Conservation (phyloP, 2,888 invertebrate species). For the Sycophila texana region DNA sequence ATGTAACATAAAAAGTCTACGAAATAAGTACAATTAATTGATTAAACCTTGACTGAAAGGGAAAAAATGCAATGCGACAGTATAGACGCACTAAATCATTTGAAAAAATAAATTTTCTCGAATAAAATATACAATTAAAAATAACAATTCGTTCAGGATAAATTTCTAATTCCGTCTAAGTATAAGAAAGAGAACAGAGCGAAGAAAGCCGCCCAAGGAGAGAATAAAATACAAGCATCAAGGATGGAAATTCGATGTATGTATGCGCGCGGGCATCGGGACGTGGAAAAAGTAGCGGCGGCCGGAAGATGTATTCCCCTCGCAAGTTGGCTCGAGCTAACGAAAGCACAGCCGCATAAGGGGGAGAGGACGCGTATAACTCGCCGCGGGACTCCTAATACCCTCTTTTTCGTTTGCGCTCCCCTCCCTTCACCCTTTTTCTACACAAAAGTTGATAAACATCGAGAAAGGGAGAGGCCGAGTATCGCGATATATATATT, state of each 20-base stretch:
- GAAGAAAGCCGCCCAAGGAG: not conserved
- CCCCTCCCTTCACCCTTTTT: not conserved
- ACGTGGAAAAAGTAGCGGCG: slow-evolving; percentile 26
- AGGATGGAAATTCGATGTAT: slow-evolving; percentile 34
- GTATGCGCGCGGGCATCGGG: slow-evolving; percentile 17
- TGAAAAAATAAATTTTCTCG: no score
- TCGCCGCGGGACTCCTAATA: slow-evolving; percentile 41
- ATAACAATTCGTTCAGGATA: no score
- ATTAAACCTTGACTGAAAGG: no score
- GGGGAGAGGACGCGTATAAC: slow-evolving; percentile 40
- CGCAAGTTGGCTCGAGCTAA: slow-evolving; percentile 15
- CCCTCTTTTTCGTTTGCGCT: slow-evolving; percentile 9
- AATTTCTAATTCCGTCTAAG: no score
- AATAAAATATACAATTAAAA: no score
- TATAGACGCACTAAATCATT: no score
- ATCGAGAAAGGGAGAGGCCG: not conserved
- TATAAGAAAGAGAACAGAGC: not conserved
- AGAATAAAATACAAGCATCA: slow-evolving; percentile 17
- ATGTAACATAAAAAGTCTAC: no score
- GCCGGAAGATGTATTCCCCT: not conserved
- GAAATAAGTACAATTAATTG: no score
- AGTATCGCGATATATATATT: slow-evolving; percentile 2
- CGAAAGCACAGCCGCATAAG: slow-evolving; percentile 28
- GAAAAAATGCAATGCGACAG: no score
- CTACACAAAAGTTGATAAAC: slow-evolving; percentile 41